These are phyloP conservation scores for Trichonephila inaurata DNA, from an alignment of 1,140 invertebrate genomes.

Conservation along the genomic window DNA sequence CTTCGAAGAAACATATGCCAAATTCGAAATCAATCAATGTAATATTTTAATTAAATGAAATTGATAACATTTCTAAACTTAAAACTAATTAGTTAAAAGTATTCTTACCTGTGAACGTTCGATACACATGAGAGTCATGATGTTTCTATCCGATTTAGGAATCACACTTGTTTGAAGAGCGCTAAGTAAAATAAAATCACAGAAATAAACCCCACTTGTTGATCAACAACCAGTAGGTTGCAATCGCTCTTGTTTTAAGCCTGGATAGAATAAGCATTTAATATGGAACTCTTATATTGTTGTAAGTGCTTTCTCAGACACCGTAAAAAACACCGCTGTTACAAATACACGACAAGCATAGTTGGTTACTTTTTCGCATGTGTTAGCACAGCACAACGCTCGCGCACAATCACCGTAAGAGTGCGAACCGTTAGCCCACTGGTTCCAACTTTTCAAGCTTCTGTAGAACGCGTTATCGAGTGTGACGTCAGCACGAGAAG, in stretches of 20 bases:
- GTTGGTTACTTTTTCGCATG: not conserved
- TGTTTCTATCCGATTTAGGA: conserved; percentile 53
- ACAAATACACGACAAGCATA: conserved; percentile 20
- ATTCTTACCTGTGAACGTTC: conserved; percentile 67
- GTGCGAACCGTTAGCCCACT: conserved; percentile 73
- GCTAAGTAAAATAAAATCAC: conserved; percentile 50
- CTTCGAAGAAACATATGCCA: too few species aligned
- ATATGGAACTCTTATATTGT: not conserved
- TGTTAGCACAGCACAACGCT: conserved; percentile 33
- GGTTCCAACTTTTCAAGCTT: conserved; percentile 74
- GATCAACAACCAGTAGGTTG: conserved; percentile 75
- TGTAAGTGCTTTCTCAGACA: not conserved
- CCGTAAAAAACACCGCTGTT: conserved; percentile 31
- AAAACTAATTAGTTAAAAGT: not conserved
- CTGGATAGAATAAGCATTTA: conserved; percentile 58
- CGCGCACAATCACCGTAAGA: conserved; percentile 55
- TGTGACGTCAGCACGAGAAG: conserved; percentile 44
- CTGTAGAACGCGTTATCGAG: conserved; percentile 62
- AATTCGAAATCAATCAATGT: too few species aligned
- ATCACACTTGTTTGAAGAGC: conserved; percentile 49
- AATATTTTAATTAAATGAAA: too few species aligned
- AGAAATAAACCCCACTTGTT: conserved; percentile 74
- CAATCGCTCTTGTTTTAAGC: conserved; percentile 29
- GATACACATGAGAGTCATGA: conserved; percentile 66
- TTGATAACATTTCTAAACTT: too few species aligned